phyloP scores from a whole-genome alignment of 2,797 vertebrate genomes.

The Myotis findleyi region DNA sequence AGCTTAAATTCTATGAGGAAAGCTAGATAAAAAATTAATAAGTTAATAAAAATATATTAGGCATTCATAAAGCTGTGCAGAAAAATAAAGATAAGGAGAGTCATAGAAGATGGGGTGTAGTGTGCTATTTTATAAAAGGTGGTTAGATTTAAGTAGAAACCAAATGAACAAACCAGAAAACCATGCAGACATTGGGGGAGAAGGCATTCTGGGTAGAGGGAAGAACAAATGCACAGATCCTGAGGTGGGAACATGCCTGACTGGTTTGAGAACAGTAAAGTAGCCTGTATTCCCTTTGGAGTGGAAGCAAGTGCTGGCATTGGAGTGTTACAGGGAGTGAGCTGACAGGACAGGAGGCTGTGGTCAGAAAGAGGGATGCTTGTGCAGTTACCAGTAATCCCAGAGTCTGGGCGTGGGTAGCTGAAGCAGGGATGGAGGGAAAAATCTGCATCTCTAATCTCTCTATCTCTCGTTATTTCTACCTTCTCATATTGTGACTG shows the following conservation, averaged over 20 bases:
- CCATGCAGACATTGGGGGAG: neutral
- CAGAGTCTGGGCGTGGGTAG: neutral
- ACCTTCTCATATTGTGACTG: neutral
- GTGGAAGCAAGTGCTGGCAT: neutral
- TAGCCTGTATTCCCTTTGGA: neutral
- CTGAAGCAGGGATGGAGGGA: neutral
- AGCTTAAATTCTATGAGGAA: slow-evolving; percentile 24
- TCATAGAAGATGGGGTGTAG: neutral
- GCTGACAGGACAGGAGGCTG: neutral
- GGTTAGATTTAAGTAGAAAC: neutral
- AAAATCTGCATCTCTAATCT: neutral
- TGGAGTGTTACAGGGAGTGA: neutral
- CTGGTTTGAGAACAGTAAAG: neutral
- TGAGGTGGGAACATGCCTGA: neutral
- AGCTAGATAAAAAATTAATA: neutral
- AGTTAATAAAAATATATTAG: neutral
- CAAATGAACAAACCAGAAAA: neutral
- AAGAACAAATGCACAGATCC: neutral
- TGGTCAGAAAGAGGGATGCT: neutral
- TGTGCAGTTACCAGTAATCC: neutral
- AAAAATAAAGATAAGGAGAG: slow-evolving; percentile 22
- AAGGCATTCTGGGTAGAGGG: neutral
- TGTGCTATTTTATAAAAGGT: neutral
- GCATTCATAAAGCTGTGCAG: neutral
- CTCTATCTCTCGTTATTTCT: neutral